These are phyloP conservation scores for Amazona vittata DNA, from an alignment of 2,113 vertebrate species.

Conservation along the genomic window DNA sequence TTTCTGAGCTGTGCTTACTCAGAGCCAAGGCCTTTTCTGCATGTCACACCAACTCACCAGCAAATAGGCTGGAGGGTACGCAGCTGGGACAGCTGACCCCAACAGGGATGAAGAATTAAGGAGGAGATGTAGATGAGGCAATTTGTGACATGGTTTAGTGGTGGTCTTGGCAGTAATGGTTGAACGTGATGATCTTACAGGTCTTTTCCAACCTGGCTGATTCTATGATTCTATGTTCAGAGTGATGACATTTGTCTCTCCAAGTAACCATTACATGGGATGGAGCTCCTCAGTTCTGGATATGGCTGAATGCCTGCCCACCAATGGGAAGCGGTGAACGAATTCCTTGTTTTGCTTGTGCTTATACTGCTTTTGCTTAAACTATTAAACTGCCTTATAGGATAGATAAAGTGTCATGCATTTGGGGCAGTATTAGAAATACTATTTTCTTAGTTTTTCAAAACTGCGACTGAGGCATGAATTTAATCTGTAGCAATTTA, in stretches of 20 bases:
- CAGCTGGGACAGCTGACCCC: neutral
- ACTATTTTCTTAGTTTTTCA: neutral
- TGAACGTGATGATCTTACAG: neutral
- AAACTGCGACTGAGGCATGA: accelerated
- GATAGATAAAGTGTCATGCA: accelerated
- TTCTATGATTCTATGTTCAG: no score
- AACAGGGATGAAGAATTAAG: neutral
- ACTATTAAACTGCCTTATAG: neutral
- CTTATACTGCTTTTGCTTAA: neutral
- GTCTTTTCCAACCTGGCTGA: no score
- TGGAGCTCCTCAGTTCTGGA: neutral
- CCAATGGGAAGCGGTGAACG: neutral
- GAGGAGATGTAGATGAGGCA: neutral
- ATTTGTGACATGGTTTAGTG: neutral
- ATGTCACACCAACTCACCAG: neutral
- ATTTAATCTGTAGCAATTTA: neutral
- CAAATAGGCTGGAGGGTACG: neutral
- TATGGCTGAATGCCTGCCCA: neutral
- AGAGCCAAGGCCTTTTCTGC: neutral
- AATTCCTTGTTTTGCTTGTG: neutral
- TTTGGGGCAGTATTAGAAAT: neutral
- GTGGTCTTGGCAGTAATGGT: neutral
- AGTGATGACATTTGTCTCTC: neutral
- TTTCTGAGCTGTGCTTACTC: neutral
- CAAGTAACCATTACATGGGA: neutral